Evolutionary conservation across 2,888 invertebrate species (phyloP), one percentile per base, ranked within the genome.

Genomic region (Yponomeuta plumbellus): DNA sequence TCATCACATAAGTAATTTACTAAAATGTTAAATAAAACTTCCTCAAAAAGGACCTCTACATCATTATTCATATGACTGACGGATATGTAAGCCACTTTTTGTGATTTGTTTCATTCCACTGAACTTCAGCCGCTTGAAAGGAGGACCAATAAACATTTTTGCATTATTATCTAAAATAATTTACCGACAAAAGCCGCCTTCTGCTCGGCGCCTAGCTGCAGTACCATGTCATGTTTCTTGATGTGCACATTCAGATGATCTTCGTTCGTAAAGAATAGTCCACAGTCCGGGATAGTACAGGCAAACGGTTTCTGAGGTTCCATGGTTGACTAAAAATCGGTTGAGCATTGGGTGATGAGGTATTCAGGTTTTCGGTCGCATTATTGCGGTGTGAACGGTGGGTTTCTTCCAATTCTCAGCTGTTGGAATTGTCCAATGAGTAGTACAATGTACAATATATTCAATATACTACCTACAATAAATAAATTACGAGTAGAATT

Each of bases 151-250:
- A n/a, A n/a, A n/a, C n/a, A n/a, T n/a, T n/a, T n/a, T n/a, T n/a
- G n/a, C 26, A 61, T 6, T 3, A 23, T 17, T 39, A 63, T 65
- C 61, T 0, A 62, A 64, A 63, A 69, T 17, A 13, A 23, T n/a
- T 88, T 86, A 96, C 95, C 95, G 68, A 94, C 92, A 84, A 94
- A 95, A 1, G 83, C 86, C 52, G 91, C 92, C 77, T 94, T 95
- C 68, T 92, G 92, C 67, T 92, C 92, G 68, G 91, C 79, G 0
- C 93, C 94, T 26, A 97, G 86, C 73, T 95, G 95, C 67, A 97
- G 81, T n/a, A 94, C 94, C 95, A 97, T 96, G 70, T 96, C 96
- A 77, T 97, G 97, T 77, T 96, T 96, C 78, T 95, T 95, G 68
- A 93, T 94, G 75, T 97, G 97, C 0, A 96, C 95, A 59, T 93